Evolutionary conservation across 1,140 invertebrate species (phyloP), one percentile per base, ranked within the genome.

Genomic region (Zaprionus lachaisei): DNA sequence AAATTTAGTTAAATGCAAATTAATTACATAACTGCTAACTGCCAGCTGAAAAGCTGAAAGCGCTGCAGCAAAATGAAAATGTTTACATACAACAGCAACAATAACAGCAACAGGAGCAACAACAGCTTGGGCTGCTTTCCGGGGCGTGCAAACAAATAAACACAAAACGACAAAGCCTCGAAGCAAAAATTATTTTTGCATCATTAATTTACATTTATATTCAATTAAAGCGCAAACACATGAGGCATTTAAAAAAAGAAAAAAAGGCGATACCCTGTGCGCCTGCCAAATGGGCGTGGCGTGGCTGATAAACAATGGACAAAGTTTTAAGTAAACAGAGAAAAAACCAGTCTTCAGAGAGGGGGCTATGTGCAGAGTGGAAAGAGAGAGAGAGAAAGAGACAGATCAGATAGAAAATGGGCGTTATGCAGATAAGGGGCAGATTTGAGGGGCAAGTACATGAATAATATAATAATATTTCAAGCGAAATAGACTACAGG

Each of bases 201-300:
- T 85, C 85, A 90, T 90, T 90, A 90, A 90, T 91, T 91, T 90
- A 91, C 85, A 90, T 90, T 90, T 90, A 91, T 91, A 90, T 90
- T 90, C 85, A 90, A 90, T 90, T 90, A 85, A 90, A 90, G 84
- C 72, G 78, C 84, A 87, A 89, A 90, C 84, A 87, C 85, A 81
- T 72, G 65, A 58, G 58, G 49, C 69, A 67, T 77, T 76, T n/a
- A 64, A 54, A 56, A 63, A 26, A 51, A 26, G 20, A 34, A 44
- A 55, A 72, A 64, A 65, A 56, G 80, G 60, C 72, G 63, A 68
- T 34, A 9, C 31, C 31, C 31, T 28, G 9, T 11, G 74, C 83
- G 79, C 68, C 75, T 79, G 76, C 76, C 72, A 65, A 71, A 62
- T 80, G 77, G 83, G 80, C 77, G 80, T 72, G 55, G 31, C 56